Evolutionary conservation across 2,888 invertebrate species (phyloP), one percentile per base, ranked within the genome.

Genomic region (Orthosia gothica): DNA sequence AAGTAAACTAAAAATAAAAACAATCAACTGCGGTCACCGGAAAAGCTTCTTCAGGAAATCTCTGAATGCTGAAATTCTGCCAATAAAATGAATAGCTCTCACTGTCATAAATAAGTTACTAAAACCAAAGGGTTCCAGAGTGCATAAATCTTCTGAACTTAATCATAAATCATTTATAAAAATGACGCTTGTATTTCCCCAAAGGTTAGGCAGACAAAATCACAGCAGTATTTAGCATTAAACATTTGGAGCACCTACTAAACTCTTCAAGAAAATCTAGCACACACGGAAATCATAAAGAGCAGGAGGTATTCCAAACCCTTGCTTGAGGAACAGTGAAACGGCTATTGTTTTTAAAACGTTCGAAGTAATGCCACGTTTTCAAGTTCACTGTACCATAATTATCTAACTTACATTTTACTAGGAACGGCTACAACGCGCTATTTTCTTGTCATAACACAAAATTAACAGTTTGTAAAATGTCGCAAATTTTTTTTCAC

Each of bases 211-310:
- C 40, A 32, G 32, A 32, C 5, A 32, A 32, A 32, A 32, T 32
- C 7, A 32, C 32, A 32, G 7, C 32, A 32, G 5, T 5, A 32
- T 32, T 26, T 26, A 26, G 26, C 26, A 26, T 26, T 32, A 5
- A 32, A 7, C 32, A 32, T 13, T 20, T n/a, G 20, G 15, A 23
- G 23, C 13, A 9, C 7, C 40, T 23, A 15, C 15, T 55, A 23
- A 55, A 23, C 40, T 40, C 40, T 57, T 15, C 1, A 59, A n/a
- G 12, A 59, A 59, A 40, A 59, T 59, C 32, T n/a, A 59, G 40
- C n/a, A 40, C 58, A 40, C 58, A n/a, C 32, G 40, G 58, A 59
- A 40, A 40, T 18, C 58, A 59, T 59, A 59, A 59, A 59, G 40
- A 40, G 0, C 40, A 32, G 32, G 32, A 57, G 57, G 57, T 57